Base-by-base conservation (phyloP, 2,797 vertebrate genomes). In the Petrocephalus schoutedeni region DNA sequence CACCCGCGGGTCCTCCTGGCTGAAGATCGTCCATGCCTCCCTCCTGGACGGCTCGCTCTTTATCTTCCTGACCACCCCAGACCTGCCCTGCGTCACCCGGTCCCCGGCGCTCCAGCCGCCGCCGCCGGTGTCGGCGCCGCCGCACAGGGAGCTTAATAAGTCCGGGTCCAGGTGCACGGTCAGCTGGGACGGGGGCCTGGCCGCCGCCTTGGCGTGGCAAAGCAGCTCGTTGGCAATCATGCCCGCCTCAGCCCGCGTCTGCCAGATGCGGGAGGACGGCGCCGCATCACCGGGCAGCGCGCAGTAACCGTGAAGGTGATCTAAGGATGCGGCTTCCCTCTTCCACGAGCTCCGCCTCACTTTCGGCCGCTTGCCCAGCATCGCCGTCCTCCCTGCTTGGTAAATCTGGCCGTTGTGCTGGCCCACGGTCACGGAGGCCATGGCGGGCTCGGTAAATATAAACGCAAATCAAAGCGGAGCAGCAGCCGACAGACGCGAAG, bases 21-120 rank as follows among this genome's bases (percentile, higher is more conserved):
- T 90, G 89, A 98, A 98, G 92, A 98, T 98, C 94, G 96, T 96
- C 96, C 97, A 96, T 90, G 97, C 97, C 94, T 98, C 96, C 89
- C 93, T 93, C 89, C 97, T 95, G 14, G 92, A 93, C 0, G 94
- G 93, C 3, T 96, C 97, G 0, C 91, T 91, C 1, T 97, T 95
- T 88, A 95, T 91, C 89, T 95, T 91, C 89, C 90, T 94, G 28
- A 96, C 96, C 0, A 96, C 95, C 0, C 96, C 96, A 0, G 94
- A 95, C 91, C 87, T 93, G 82, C 94, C 93, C 89, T 95, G 95
- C 0, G 95, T 96, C 3, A 96, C 86, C 83, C 93, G 91, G 87
- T 95, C 77, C 51, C 53, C 74, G 54, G 32, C 58, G 80, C 87
- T 64, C 77, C 45, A 83, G 23, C 53, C 19, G 0, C 61, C 57